Evolutionary conservation across 2,113 vertebrate genomes (phyloP).

Genomic region (Lasiurus borealis): DNA sequence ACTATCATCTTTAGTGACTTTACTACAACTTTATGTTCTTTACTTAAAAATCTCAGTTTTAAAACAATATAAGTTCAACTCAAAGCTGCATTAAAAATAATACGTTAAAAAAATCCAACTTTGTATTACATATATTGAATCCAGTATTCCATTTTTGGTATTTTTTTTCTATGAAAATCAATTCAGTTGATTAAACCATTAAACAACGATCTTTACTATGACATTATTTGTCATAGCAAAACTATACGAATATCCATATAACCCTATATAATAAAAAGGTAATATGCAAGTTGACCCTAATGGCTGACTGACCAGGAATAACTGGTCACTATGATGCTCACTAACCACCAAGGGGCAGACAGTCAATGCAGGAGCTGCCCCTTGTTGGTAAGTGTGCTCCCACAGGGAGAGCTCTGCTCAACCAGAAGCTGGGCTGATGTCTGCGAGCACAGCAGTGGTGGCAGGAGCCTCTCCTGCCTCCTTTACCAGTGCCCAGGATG

Average conservation of each 20-base stretch:
- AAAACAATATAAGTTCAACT: neutral
- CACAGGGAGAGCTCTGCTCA: too few relatives aligned
- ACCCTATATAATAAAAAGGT: neutral
- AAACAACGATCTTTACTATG: neutral
- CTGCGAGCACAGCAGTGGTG: too few relatives aligned
- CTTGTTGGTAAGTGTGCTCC: fast-evolving
- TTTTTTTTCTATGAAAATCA: neutral
- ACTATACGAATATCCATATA: neutral
- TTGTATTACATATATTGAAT: neutral
- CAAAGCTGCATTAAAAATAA: neutral
- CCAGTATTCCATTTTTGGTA: neutral
- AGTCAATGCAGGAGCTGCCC: too few relatives aligned
- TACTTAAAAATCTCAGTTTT: neutral
- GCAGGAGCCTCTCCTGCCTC: too few relatives aligned
- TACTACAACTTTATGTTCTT: neutral
- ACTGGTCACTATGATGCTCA: fast-evolving
- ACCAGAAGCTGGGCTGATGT: too few relatives aligned
- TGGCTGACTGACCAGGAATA: too few relatives aligned
- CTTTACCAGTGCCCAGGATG: too few relatives aligned
- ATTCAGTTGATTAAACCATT: constrained; percentile 46
- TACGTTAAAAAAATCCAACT: neutral
- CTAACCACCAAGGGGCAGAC: too few relatives aligned
- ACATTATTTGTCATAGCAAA: constrained; percentile 24
- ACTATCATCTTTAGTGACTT: neutral
- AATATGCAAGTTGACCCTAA: too few relatives aligned